Evolutionary conservation across 2,888 invertebrate species (phyloP).

Genomic region (Acrocera orbiculus): DNA sequence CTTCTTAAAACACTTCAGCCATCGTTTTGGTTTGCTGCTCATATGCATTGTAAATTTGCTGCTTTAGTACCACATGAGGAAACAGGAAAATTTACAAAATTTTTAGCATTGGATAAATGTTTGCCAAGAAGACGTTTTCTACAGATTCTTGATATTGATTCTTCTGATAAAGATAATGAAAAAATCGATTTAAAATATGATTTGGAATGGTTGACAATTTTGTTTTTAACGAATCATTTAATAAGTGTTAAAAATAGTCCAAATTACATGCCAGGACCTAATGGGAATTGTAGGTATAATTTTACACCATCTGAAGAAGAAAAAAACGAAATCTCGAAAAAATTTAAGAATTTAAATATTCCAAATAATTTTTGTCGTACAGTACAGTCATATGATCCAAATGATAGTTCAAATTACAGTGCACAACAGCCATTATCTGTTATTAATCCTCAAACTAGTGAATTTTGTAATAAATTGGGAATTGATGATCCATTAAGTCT

Average conservation of each 20-base stretch:
- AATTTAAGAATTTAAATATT: conserved; percentile 51
- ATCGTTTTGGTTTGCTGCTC: conserved; percentile 90
- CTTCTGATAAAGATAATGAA: conserved; percentile 35
- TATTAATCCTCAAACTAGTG: conserved; percentile 50
- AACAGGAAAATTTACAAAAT: conserved; percentile 48
- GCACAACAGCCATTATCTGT: conserved; percentile 34
- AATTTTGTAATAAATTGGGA: conserved; percentile 47
- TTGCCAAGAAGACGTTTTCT: conserved; percentile 74
- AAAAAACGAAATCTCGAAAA: conserved; percentile 40
- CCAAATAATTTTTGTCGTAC: conserved; percentile 66
- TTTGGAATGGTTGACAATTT: conserved; percentile 83
- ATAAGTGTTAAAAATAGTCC: conserved; percentile 49
- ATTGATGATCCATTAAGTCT: conserved; percentile 68
- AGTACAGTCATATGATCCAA: conserved; percentile 41
- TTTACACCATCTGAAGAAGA: conserved; percentile 52
- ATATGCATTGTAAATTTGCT: conserved; percentile 90
- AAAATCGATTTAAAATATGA: conserved; percentile 43
- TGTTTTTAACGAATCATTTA: conserved; percentile 77
- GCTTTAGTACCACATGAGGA: conserved; percentile 64
- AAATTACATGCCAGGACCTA: conserved; percentile 65
- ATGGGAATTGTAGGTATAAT: conserved; percentile 42
- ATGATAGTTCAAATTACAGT: conserved; percentile 23
- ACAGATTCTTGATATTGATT: conserved; percentile 57
- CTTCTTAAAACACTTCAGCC: conserved; percentile 68
- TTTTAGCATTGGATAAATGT: conserved; percentile 93